phyloP scores from a whole-genome alignment of 2,888 invertebrate species.

The Nomada flava region DNA sequence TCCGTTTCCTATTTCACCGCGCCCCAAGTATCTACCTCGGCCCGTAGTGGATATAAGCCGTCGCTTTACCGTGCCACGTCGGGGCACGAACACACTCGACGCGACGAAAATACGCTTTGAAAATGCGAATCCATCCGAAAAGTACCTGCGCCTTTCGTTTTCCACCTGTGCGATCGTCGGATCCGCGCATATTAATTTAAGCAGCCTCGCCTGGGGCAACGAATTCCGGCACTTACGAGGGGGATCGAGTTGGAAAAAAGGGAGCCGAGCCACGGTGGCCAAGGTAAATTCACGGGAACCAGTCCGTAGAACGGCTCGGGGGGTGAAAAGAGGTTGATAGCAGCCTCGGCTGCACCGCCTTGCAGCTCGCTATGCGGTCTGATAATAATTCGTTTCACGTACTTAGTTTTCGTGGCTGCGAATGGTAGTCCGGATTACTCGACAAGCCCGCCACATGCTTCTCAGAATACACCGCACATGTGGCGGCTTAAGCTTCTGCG shows the following conservation, averaged over 20 bases:
- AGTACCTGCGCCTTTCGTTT: not conserved
- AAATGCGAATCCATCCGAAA: conserved; percentile 4
- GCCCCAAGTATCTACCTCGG: too few relatives aligned
- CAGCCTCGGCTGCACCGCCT: conserved; percentile 17
- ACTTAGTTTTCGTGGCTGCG: conserved; percentile 60
- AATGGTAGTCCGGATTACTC: conserved; percentile 60
- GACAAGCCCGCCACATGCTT: conserved; percentile 41
- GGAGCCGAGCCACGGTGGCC: not conserved
- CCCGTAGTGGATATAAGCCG: too few relatives aligned
- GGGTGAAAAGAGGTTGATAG: conserved; percentile 35
- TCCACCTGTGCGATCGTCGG: conserved; percentile 20
- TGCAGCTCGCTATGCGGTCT: conserved; percentile 47
- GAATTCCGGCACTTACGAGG: conserved; percentile 6
- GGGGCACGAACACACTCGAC: too few relatives aligned
- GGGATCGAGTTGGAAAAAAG: conserved; percentile 41
- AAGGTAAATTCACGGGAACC: conserved; percentile 38
- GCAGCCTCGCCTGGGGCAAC: not conserved
- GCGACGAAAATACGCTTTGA: not conserved
- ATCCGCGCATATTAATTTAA: conserved; percentile 23
- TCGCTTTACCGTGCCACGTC: too few relatives aligned
- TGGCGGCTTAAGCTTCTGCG: conserved; percentile 53
- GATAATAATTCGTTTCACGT: conserved; percentile 64
- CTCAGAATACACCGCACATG: conserved; percentile 55
- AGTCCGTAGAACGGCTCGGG: conserved; percentile 31
- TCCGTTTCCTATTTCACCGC: too few relatives aligned